Conservation (phyloP, 2,113 vertebrate genomes). For the Peromyscus leucopus region DNA sequence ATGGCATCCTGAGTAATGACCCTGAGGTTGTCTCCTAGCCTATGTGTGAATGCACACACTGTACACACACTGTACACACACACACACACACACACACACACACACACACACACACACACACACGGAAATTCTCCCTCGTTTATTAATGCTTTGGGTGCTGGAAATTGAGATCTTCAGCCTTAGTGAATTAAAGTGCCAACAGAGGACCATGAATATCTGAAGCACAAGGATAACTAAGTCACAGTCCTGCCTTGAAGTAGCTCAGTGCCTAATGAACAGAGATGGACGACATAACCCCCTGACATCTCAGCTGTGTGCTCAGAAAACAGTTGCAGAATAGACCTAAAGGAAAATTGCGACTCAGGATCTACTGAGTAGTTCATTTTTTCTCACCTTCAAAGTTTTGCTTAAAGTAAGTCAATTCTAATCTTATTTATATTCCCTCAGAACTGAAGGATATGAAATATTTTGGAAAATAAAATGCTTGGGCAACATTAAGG, state of each 20-base stretch:
- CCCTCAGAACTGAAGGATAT: slow-evolving; percentile 42
- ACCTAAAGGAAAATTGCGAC: not conserved
- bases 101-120: not conserved
- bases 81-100: not conserved
- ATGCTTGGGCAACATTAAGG: not conserved
- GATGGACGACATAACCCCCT: not conserved
- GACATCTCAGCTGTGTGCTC: not conserved
- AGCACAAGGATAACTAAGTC: not conserved
- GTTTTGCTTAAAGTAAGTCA: slow-evolving; percentile 32
- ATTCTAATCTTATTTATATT: slow-evolving; percentile 40
- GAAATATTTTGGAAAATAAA: slow-evolving; percentile 23
- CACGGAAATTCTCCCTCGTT: not conserved
- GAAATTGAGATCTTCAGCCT: not conserved
- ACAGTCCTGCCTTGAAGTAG: not conserved
- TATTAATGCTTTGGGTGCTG: not conserved
- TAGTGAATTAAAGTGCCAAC: not conserved
- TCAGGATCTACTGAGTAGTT: not conserved
- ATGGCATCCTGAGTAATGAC: not conserved
- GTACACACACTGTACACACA: not conserved
- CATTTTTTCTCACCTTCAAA: slow-evolving; percentile 53
- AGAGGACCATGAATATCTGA: not conserved
- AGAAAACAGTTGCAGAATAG: not conserved
- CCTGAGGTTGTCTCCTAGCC: not conserved
- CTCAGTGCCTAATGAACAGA: not conserved
- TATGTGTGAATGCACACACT: not conserved